phyloP scores from a whole-genome alignment of 2,888 invertebrate genomes.

The Germaria angustata region DNA sequence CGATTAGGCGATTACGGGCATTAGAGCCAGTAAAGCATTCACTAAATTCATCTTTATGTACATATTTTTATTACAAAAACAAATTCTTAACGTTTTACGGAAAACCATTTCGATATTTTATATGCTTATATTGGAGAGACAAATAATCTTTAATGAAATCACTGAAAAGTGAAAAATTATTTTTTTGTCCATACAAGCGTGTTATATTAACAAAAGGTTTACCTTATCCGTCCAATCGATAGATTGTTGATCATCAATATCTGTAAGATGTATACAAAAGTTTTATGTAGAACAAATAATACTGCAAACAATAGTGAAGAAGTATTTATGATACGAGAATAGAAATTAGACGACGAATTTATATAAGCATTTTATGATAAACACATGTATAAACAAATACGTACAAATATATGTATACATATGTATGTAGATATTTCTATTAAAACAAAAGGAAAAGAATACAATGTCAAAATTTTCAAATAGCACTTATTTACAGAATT shows the following conservation, averaged over 20 bases:
- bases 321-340: constrained; percentile 27
- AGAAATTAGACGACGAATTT: constrained; percentile 22
- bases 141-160: background rate
- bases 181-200: constrained; percentile 56
- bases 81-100: background rate
- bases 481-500: constrained; percentile 22
- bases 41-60: no score
- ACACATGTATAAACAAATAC: background rate
- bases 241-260: constrained; percentile 80
- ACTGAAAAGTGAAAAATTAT: constrained; percentile 27
- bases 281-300: constrained; percentile 47
- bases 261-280: constrained; percentile 76
- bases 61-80: no score
- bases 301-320: background rate
- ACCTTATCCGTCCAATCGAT: constrained; percentile 80
- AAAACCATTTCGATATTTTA: background rate
- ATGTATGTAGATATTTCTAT: background rate
- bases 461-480: background rate
- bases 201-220: constrained; percentile 69
- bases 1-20: no score
- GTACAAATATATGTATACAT: background rate
- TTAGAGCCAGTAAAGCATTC: no score
- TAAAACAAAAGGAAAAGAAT: no score
- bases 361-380: constrained; percentile 11
- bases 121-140: background rate